Conservation (phyloP, 2,888 invertebrate species). For the Peribatodes rhomboidaria region DNA sequence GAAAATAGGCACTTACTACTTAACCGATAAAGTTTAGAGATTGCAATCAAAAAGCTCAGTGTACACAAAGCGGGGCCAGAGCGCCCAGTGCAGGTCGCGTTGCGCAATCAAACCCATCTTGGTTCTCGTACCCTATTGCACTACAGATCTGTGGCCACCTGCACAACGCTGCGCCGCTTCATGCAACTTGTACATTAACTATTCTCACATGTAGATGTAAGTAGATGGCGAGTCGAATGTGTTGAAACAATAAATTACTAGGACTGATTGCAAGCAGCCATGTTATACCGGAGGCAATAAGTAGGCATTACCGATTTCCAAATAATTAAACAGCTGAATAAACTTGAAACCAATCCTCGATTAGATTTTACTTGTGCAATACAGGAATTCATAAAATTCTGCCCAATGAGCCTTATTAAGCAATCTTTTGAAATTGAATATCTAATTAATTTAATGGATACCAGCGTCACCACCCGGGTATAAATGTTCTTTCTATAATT, state of each 20-base stretch:
- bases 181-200: constrained; percentile 52
- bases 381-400: constrained; percentile 18
- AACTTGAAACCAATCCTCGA: constrained; percentile 22
- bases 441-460: neutral
- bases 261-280: constrained; percentile 14
- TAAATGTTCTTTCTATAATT: constrained; percentile 7
- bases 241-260: constrained; percentile 31
- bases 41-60: constrained; percentile 35
- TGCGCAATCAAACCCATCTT: constrained; percentile 56
- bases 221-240: constrained; percentile 23
- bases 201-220: constrained; percentile 45
- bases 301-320: constrained; percentile 32
- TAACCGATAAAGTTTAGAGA: constrained; percentile 27
- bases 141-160: constrained; percentile 37
- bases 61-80: constrained; percentile 21
- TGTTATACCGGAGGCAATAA: constrained; percentile 30
- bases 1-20: neutral
- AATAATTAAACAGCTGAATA: constrained; percentile 32
- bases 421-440: constrained; percentile 5
- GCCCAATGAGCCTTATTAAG: constrained; percentile 1
- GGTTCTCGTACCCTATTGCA: constrained; percentile 45
- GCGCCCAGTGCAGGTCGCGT: constrained; percentile 35
- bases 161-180: constrained; percentile 29
- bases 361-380: constrained; percentile 23
- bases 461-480: neutral